Base-by-base conservation (phyloP, 2,888 invertebrate genomes). In the Tillus elongatus region DNA sequence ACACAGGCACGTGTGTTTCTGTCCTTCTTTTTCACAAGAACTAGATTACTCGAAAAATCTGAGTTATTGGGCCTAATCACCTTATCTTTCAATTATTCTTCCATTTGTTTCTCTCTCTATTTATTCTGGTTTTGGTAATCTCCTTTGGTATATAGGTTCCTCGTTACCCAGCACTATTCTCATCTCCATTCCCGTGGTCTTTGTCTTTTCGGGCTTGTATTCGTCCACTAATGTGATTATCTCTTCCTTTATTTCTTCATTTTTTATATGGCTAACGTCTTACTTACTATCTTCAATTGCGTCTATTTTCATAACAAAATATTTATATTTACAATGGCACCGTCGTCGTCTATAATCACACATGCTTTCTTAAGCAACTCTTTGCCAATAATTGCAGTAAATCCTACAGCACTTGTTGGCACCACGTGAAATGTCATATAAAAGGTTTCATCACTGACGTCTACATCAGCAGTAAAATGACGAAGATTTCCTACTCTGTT, bases 81-180 rank as follows among this genome's bases (percentile, higher is more conserved):
- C 3, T 37, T 28, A 11, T 37, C 14, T 13, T 11, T 13, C 10
- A 24, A n/a, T 15, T 19, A n/a, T n/a, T n/a, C n/a, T n/a, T 46
- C 42, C n/a, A 46, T 13, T 2, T 30, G 29, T 31, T 46, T 42
- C 27, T 42, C 41, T 14, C 46, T 34, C 29, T 46, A 43, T 27
- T 28, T 32, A 8, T 46, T 40, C 24, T 24, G 24, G 24, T 24
- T 8, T 8, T 8, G 24, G 24, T n/a, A 24, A n/a, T 8, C 24
- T 8, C 8, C 35, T 29, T 6, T 39, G 24, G 31, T 41, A 44
- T 9, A 44, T 14, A 10, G 48, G 42, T 33, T 38, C 35, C 14
- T 46, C 41, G 16, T 41, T 34, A 12, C 33, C 41, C 11, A 43
- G 9, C 13, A 36, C 29, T 9, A 34, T 34, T 26, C 15, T 43